phyloP scores from a whole-genome alignment of 2,797 vertebrate species.

The Chaunax sp. region DNA sequence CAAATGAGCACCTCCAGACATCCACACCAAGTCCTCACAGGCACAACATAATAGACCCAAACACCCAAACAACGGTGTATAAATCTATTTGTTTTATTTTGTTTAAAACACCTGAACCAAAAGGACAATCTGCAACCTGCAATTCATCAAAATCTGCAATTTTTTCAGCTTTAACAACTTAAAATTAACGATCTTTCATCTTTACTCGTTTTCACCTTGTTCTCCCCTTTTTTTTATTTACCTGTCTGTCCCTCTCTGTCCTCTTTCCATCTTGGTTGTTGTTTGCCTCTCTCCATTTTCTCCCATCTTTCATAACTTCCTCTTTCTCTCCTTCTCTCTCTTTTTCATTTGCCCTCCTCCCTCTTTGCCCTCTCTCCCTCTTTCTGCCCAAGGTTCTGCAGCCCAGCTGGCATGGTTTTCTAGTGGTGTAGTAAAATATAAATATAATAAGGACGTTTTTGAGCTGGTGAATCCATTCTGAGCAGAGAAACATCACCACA shows the following conservation, averaged over 20 bases:
- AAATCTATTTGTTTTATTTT: neutral
- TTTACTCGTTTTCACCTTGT: neutral
- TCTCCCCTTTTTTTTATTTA: neutral
- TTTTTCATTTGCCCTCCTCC: slow-evolving; percentile 60
- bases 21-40: neutral
- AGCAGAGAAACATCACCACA: slow-evolving; percentile 90
- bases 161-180: slow-evolving; percentile 7
- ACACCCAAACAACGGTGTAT: neutral
- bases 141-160: neutral
- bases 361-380: slow-evolving; percentile 55
- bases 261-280: slow-evolving; percentile 31
- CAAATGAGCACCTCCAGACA: neutral
- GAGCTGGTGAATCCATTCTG: slow-evolving; percentile 91
- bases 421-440: slow-evolving; percentile 90
- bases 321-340: slow-evolving; percentile 28
- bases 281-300: slow-evolving; percentile 50
- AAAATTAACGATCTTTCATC: no score
- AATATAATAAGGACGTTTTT: slow-evolving; percentile 92
- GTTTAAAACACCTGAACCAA: neutral
- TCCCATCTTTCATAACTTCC: slow-evolving; percentile 54
- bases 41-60: neutral
- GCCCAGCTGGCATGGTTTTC: slow-evolving; percentile 84
- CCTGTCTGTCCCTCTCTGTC: slow-evolving; percentile 19
- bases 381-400: slow-evolving; percentile 73
- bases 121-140: neutral